Evolutionary conservation across 2,113 vertebrate genomes (phyloP), one percentile per base, ranked within the genome.

Genomic region (Maylandia zebra): DNA sequence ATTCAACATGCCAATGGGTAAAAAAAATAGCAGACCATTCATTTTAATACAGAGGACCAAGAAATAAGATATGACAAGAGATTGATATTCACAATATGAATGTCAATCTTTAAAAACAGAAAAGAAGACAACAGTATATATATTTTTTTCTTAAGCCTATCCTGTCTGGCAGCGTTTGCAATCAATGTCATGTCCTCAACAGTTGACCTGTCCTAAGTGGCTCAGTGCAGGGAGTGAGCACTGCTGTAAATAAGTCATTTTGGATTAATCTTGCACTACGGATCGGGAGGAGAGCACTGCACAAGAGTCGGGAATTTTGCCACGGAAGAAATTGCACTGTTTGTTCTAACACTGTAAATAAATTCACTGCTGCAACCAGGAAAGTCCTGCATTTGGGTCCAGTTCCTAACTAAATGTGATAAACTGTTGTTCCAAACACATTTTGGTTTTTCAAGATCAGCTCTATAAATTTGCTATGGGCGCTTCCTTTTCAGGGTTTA

Each of bases 301-400:
- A 64, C 3, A 0, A 34, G 30, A 34, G 59, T 64, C 3, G 0
- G 30, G 59, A 64, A 64, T 34, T 34, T 64, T 64, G 9, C 59
- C 59, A 11, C 1, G 6, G 59, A 64, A 0, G 59, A 64, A 64
- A 64, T 64, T 0, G 0, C 5, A 34, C 0, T 34, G 30, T 1
- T 64, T 61, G 30, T 61, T 19, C 0, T 34, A 61, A 34, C 30
- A 61, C 5, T 61, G 10, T 55, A 64, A 64, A 11, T 64, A 64
- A 64, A 64, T 34, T 34, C 5, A 34, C 59, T 1, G 16, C 16
- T 1, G 0, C 30, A 64, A 64, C 30, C 59, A 64, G 59, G 30
- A 64, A 64, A 64, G 1, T 64, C 16, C 59, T 64, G 30, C 30
- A 34, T 64, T 64, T 64, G 59, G 59, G 30, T 64, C 30, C 57